Evolutionary conservation across 1,140 invertebrate species (phyloP).

Genomic region (Nebria ingens): DNA sequence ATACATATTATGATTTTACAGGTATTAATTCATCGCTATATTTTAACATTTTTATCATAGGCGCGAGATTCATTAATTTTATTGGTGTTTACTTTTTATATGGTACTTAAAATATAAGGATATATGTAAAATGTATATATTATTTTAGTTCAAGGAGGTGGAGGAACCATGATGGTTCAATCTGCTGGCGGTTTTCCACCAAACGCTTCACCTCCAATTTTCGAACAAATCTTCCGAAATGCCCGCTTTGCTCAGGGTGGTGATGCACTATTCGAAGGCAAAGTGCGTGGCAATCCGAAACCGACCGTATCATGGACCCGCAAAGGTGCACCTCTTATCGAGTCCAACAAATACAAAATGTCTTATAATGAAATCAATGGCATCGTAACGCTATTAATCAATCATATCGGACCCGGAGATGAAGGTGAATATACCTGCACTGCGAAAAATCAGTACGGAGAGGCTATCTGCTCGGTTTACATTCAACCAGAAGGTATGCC

Average conservation of each 20-base stretch:
- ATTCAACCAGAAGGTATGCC: conserved; percentile 84
- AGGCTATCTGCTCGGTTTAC: conserved; percentile 89
- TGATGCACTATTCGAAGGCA: conserved; percentile 85
- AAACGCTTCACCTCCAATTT: conserved; percentile 69
- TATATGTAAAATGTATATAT: not conserved
- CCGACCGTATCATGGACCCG: conserved; percentile 91
- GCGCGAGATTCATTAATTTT: no score
- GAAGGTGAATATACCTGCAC: conserved; percentile 93
- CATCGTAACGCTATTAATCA: conserved; percentile 77
- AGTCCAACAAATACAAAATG: conserved; percentile 76
- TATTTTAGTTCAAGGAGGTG: conserved; percentile 38
- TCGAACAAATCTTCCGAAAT: conserved; percentile 88
- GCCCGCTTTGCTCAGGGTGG: conserved; percentile 87
- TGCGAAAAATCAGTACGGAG: conserved; percentile 84
- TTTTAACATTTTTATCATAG: no score
- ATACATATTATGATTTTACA: no score
- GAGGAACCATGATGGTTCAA: conserved; percentile 34
- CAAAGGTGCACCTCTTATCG: conserved; percentile 69
- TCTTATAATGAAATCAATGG: conserved; percentile 79
- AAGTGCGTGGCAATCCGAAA: conserved; percentile 81
- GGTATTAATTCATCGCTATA: no score
- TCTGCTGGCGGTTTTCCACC: conserved; percentile 42
- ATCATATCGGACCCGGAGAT: conserved; percentile 84
- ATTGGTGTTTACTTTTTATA: not conserved
- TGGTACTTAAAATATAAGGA: not conserved